Evolutionary conservation across 1,140 invertebrate species (phyloP).

Genomic region (Chlorops oryzae): DNA sequence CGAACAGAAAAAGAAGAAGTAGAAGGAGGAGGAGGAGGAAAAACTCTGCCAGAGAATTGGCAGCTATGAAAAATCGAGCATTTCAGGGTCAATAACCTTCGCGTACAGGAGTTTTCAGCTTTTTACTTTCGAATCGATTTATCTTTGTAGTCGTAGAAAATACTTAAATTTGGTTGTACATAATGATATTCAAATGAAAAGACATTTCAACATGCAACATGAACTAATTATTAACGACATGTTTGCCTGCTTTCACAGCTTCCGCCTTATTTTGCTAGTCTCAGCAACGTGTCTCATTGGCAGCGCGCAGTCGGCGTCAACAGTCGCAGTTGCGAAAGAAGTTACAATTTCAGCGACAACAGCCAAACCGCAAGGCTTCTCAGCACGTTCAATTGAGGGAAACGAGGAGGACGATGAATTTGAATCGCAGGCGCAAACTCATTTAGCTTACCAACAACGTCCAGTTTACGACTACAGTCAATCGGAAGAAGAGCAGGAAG

Average conservation of each 20-base stretch:
- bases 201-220: not conserved
- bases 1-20: too few relatives aligned
- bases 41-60: too few relatives aligned
- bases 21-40: too few relatives aligned
- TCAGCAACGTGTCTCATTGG: conserved; percentile 22
- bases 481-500: conserved; percentile 41
- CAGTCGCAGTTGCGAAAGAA: conserved; percentile 27
- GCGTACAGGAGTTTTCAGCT: too few relatives aligned
- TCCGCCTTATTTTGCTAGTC: conserved; percentile 19
- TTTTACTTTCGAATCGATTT: too few relatives aligned
- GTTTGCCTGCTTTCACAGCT: too few relatives aligned
- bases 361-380: conserved; percentile 37
- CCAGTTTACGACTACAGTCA: conserved; percentile 36
- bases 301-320: conserved; percentile 18
- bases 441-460: conserved; percentile 37
- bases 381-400: conserved; percentile 34
- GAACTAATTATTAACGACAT: not conserved
- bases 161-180: too few relatives aligned
- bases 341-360: conserved; percentile 32
- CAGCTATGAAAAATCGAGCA: too few relatives aligned
- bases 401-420: conserved; percentile 31
- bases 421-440: conserved; percentile 41
- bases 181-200: too few relatives aligned
- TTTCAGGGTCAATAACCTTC: too few relatives aligned
- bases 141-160: too few relatives aligned